Percentiles rank a stretch among this genome's conserved stretches.
These are phyloP conservation scores for Cynoglossus semilaevis DNA, from an alignment of 2,113 vertebrate species.

Conservation along the genomic window DNA sequence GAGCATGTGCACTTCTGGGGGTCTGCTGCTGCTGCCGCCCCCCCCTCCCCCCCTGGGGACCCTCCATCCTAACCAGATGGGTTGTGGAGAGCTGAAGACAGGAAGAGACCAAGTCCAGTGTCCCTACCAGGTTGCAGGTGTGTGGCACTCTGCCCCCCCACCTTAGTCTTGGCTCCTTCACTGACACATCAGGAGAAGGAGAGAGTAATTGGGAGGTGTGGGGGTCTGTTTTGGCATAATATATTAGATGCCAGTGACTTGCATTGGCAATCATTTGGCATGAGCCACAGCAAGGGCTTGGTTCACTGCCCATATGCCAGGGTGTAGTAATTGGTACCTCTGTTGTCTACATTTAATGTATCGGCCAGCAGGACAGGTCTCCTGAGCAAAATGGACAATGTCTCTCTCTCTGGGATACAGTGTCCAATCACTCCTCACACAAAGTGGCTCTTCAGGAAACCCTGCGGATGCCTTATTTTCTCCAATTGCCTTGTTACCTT, in stretches of 20 bases:
- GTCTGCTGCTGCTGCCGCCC: slow-evolving; percentile 53
- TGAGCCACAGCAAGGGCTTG: slow-evolving; percentile 61
- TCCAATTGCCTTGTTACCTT: slow-evolving; percentile 59
- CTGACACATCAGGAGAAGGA: slow-evolving; percentile 59
- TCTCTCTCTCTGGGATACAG: slow-evolving; percentile 54
- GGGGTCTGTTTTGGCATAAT: slow-evolving; percentile 50
- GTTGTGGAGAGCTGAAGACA: slow-evolving; percentile 22
- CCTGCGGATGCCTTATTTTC: slow-evolving; percentile 47
- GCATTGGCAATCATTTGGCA: slow-evolving; percentile 70
- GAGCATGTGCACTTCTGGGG: slow-evolving; percentile 47
- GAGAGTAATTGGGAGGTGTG: slow-evolving; percentile 63
- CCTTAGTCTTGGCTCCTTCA: slow-evolving; percentile 18
- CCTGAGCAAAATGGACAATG: slow-evolving; percentile 52
- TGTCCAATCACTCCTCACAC: slow-evolving; percentile 58
- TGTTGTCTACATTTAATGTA: slow-evolving; percentile 50
- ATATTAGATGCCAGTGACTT: slow-evolving; percentile 59
- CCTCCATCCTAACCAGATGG: slow-evolving; percentile 48
- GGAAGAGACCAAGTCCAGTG: slow-evolving; percentile 59
- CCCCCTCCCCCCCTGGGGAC: slow-evolving; percentile 55
- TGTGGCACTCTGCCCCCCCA: slow-evolving; percentile 9
- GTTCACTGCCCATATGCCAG: slow-evolving; percentile 71
- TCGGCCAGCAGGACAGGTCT: slow-evolving; percentile 44
- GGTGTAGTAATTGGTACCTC: slow-evolving; percentile 69
- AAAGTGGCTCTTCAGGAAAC: slow-evolving; percentile 54
- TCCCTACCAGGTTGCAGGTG: slow-evolving; percentile 65